These are phyloP conservation scores for Plebejus argus DNA, from an alignment of 2,888 invertebrate genomes.

Conservation along the genomic window DNA sequence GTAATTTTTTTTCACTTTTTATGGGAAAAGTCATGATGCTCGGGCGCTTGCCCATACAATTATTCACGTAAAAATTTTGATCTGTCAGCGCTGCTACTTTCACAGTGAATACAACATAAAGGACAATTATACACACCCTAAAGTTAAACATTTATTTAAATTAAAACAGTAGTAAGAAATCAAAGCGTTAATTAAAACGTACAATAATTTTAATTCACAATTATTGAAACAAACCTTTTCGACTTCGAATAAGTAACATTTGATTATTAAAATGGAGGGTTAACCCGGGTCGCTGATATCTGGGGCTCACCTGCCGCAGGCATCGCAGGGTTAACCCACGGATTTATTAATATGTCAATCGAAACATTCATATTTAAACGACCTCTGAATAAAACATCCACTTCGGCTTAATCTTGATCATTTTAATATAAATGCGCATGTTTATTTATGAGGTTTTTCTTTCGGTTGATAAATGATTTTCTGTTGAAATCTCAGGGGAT, in stretches of 20 bases:
- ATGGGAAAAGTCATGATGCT: no score
- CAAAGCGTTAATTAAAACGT: background rate
- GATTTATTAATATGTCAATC: constrained; percentile 16
- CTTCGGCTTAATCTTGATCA: background rate
- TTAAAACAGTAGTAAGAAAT: background rate
- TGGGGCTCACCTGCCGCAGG: background rate
- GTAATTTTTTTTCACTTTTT: no score
- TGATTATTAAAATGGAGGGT: constrained; percentile 8
- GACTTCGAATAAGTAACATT: background rate
- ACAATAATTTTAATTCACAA: background rate
- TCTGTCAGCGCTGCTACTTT: no score
- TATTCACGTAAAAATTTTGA: no score
- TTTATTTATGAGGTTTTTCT: background rate
- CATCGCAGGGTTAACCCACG: background rate
- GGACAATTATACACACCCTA: no score
- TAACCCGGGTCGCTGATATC: constrained; percentile 7
- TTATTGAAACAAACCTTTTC: background rate
- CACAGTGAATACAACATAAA: no score
- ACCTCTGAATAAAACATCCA: constrained; percentile 1
- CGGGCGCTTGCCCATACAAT: no score
- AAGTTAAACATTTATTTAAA: no score
- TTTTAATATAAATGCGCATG: background rate
- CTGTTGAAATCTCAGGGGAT: background rate
- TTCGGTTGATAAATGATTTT: background rate
- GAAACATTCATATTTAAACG: constrained; percentile 20